Conservation (phyloP, 2,888 invertebrate genomes). For the Phyto melanocephala region DNA sequence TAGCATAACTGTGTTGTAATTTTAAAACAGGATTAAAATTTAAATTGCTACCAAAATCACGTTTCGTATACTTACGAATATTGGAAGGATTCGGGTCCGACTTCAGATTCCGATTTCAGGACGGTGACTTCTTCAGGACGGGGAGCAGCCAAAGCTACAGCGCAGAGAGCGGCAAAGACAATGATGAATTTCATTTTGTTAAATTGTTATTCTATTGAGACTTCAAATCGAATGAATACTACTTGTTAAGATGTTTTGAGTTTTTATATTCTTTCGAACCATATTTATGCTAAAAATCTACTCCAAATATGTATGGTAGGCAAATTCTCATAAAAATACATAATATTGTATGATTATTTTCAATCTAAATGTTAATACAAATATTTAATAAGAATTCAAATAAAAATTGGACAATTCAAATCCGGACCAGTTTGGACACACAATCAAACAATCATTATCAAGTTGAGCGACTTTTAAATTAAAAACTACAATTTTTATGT, state of each 20-base stretch:
- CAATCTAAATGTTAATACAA: neutral
- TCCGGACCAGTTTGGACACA: conserved; percentile 1
- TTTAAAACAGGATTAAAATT: too few relatives aligned
- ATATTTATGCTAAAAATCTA: neutral
- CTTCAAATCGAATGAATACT: conserved; percentile 51
- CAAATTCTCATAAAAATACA: neutral
- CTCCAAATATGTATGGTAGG: neutral
- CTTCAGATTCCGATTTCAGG: conserved; percentile 78
- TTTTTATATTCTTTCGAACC: conserved; percentile 42
- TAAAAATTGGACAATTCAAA: neutral
- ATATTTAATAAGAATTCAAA: neutral
- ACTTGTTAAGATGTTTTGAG: neutral
- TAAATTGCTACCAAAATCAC: too few relatives aligned
- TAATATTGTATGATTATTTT: neutral
- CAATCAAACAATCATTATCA: neutral
- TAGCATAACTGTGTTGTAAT: conserved; percentile 59
- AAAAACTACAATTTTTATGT: neutral
- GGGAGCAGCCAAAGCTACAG: conserved; percentile 69
- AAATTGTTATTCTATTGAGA: conserved; percentile 43
- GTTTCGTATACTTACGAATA: conserved; percentile 68
- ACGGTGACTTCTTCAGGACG: conserved; percentile 69
- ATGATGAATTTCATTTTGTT: conserved; percentile 73
- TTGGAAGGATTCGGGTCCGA: conserved; percentile 81
- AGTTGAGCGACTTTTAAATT: neutral
- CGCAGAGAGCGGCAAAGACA: conserved; percentile 72